A percentile compares a stretch with the other conserved stretches of the same genome.
Conservation (phyloP, 2,797 vertebrate genomes). For the Notamacropus eugenii region DNA sequence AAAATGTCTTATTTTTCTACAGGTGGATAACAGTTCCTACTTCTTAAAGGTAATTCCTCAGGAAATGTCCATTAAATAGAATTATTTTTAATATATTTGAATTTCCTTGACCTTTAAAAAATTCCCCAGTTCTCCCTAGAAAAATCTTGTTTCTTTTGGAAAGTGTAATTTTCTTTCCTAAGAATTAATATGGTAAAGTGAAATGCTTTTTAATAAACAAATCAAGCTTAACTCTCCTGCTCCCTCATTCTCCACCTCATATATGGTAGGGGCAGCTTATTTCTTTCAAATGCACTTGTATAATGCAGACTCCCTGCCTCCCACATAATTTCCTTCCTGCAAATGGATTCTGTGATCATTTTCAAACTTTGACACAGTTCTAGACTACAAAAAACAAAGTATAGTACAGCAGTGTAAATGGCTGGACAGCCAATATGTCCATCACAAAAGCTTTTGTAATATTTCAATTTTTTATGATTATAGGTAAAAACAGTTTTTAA, state of each 20-base stretch:
- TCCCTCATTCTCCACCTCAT: neutral
- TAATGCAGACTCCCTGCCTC: neutral
- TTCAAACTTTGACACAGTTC: neutral
- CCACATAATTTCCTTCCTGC: neutral
- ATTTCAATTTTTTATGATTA: neutral
- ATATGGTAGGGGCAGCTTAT: neutral
- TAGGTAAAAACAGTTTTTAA: neutral
- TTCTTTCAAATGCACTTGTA: neutral
- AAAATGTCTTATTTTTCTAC: conserved; percentile 61
- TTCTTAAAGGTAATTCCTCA: conserved; percentile 75
- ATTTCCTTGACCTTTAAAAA: conserved; percentile 78
- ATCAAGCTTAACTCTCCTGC: neutral
- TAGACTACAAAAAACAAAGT: neutral
- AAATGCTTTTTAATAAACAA: neutral
- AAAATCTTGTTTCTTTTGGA: conserved; percentile 39
- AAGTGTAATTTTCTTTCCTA: neutral
- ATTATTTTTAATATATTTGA: conserved; percentile 75
- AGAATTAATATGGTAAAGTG: neutral
- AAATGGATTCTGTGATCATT: neutral
- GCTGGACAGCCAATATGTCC: neutral
- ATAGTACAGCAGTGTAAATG: neutral
- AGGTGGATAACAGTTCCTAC: conserved; percentile 38
- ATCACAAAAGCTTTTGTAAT: neutral
- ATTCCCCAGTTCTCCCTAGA: conserved; percentile 64
- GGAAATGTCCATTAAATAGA: conserved; percentile 74